Percentiles rank a stretch among this genome's conserved stretches.
Evolutionary conservation across 1,140 invertebrate species (phyloP).

Genomic region (Lasaia peninsularis): DNA sequence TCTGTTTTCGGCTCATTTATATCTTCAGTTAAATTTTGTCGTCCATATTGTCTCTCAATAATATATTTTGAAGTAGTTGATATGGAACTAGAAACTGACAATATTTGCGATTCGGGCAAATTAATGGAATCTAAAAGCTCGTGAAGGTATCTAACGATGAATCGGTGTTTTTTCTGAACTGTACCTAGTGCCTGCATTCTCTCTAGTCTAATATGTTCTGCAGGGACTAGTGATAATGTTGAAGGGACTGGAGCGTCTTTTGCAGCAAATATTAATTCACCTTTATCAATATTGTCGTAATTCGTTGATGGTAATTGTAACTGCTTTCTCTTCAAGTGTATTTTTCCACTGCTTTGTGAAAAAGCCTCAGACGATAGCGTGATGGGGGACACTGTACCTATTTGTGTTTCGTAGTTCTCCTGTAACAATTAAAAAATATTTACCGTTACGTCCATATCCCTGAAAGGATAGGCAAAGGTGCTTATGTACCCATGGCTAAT

Average conservation of each 20-base stretch:
- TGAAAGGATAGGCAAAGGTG: too few relatives aligned
- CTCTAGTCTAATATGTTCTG: constrained; percentile 34
- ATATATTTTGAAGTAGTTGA: constrained; percentile 6
- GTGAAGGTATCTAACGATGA: constrained; percentile 43
- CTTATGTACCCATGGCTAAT: too few relatives aligned
- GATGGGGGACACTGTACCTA: constrained; percentile 40
- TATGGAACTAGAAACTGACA: constrained; percentile 13
- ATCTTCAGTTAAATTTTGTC: constrained; percentile 24
- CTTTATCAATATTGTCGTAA: constrained; percentile 16
- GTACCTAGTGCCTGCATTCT: constrained; percentile 16
- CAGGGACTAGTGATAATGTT: constrained; percentile 35
- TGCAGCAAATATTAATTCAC: constrained; percentile 31
- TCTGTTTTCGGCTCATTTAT: background rate
- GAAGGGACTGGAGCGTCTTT: constrained; percentile 21
- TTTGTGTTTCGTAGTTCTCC: constrained; percentile 48
- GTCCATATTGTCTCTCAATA: constrained; percentile 39
- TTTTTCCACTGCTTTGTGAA: background rate
- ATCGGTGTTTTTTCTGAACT: constrained; percentile 33
- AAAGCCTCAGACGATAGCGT: background rate
- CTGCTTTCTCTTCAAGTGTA: background rate
- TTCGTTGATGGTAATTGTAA: constrained; percentile 1
- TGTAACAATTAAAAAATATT: constrained; percentile 25
- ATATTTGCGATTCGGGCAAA: constrained; percentile 9
- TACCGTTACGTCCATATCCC: too few relatives aligned
- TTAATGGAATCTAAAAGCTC: constrained; percentile 32